Evolutionary conservation across 2,888 invertebrate species (phyloP), one percentile per base, ranked within the genome.

Genomic region (Dasysyrphus tricinctus): DNA sequence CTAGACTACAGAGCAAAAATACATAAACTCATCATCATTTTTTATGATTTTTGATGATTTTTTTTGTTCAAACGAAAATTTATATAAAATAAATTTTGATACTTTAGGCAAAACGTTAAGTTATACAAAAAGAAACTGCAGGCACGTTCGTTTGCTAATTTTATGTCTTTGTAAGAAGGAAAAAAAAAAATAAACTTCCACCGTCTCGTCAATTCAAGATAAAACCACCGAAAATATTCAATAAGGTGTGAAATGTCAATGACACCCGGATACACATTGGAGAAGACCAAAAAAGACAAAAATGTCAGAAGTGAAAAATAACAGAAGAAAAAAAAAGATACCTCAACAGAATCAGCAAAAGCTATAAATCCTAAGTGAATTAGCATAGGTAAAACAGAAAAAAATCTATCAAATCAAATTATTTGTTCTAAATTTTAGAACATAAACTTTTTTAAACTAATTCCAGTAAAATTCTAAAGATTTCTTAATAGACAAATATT

Each of bases 191-290:
- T 3, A 16, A 47, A 24, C 34, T n/a, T 34, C 67, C 32, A 47
- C 29, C 5, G 44, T 11, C 32, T 24, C 3, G 3, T 24, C 2
- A 24, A 47, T 44, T 32, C n/a, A 34, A 16, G 69, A 54, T 39
- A 69, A 51, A 69, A 24, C 24, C 29, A 37, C 5, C n/a, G n/a
- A 69, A 69, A 69, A 39, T 54, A 51, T 69, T 69, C 24, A 29
- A 39, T 39, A 54, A 69, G 69, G 69, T 69, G 69, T 54, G 54
- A 69, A 39, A 29, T 39, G 69, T 69, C 69, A 69, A 29, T 69
- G 54, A 69, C 69, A 54, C 19, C n/a, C 11, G 7, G 24, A 42
- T n/a, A 54, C 3, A 29, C 6, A 29, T 54, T 37, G 16, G 7
- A 54, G 39, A 16, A 54, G 37, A 24, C 2, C 19, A 42, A 19